A percentile compares a stretch with the other conserved stretches of the same genome.
Conservation (phyloP, 2,113 vertebrate species). For the Rhinolophus ferrumequinum region DNA sequence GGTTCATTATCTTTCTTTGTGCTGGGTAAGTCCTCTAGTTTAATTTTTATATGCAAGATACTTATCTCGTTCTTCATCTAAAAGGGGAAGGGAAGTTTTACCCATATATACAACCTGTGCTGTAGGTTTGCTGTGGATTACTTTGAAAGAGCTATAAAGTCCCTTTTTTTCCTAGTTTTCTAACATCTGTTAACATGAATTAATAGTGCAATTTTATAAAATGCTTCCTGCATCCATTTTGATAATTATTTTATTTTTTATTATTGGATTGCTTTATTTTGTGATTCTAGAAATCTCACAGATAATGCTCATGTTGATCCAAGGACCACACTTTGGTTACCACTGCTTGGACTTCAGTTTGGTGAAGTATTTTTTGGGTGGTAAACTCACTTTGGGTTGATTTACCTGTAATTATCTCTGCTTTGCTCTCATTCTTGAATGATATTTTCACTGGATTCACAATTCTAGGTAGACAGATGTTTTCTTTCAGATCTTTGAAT, state of each 20-base stretch:
- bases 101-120: neutral
- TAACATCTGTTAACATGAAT: neutral
- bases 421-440: neutral
- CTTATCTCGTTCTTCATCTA: neutral
- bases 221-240: neutral
- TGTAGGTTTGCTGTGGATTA: neutral
- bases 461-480: neutral
- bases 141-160: neutral
- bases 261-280: neutral
- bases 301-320: neutral
- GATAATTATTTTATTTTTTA: neutral
- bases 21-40: neutral
- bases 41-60: neutral
- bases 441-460: neutral
- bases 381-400: neutral
- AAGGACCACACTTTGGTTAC: neutral
- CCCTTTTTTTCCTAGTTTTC: neutral
- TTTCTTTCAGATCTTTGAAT: neutral
- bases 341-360: neutral
- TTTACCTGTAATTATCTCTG: neutral
- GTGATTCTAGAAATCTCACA: neutral
- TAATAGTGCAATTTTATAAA: neutral
- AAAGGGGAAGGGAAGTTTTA: neutral
- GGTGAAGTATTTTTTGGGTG: neutral
- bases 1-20: neutral